Evolutionary conservation across 2,888 invertebrate genomes (phyloP), one percentile per base, ranked within the genome.

Genomic region (Lacanobia wlatinum): DNA sequence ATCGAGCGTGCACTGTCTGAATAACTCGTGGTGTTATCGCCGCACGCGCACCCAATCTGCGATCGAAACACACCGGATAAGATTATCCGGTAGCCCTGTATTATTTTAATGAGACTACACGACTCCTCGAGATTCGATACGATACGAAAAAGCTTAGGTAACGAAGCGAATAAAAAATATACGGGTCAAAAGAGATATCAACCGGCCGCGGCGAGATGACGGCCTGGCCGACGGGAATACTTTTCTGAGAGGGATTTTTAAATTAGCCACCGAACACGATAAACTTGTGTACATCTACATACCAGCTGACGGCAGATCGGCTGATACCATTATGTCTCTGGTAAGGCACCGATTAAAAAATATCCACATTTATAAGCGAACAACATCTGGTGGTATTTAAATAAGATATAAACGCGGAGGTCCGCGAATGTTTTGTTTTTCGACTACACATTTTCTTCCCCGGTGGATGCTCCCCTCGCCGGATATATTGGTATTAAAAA

Each of bases 21-120:
- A 96, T 95, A 96, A 94, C 95, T 95, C 91, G 92, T 88, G 90
- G 91, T 91, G 94, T 93, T 96, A 96, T 96, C 96, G 93, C 81
- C 92, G 95, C 96, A 96, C 95, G 96, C 95, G 96, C 96, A 94
- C 94, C 94, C 95, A 94, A 96, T 96, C 96, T 94, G 92, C 94
- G 96, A 96, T 96, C 95, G 93, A 93, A 95, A 95, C 94, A 94
- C 93, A 94, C 93, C 89, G 96, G 96, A 96, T 96, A 96, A 96
- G 96, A 96, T 96, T 95, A 96, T 96, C 95, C 96, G 89, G 96
- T 96, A 96, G 96, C 96, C 91, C 94, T 94, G 96, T 95, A 96
- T 96, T 95, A 96, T 96, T 96, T 96, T 96, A 96, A 96, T 96
- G 96, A 96, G 96, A 95, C 96, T 95, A 96, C 96, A 95, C 95